Conservation (phyloP, 2,113 vertebrate species). For the Rhynchomys soricoides region DNA sequence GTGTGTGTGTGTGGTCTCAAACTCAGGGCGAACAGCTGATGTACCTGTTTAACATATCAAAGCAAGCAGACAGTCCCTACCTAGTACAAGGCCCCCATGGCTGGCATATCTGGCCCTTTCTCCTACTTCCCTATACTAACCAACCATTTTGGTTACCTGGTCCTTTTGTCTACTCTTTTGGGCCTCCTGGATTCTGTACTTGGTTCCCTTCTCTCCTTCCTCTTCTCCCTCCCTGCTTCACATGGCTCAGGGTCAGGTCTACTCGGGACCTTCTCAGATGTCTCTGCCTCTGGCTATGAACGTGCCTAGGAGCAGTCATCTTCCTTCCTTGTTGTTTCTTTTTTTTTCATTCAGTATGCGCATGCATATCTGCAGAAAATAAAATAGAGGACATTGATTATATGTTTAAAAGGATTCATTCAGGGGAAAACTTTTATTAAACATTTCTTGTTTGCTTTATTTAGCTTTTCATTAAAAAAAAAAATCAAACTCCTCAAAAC, state of each 20-base stretch:
- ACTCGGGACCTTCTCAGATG: background rate
- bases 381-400: background rate
- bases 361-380: background rate
- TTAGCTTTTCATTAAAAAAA: constrained; percentile 48
- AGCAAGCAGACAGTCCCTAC: background rate
- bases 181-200: background rate
- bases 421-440: background rate
- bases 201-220: too few relatives aligned
- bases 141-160: background rate
- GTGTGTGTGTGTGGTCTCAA: background rate
- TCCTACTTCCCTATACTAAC: background rate
- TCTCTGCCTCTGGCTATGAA: background rate
- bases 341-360: background rate
- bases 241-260: background rate
- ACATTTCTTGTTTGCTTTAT: background rate
- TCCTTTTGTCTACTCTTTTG: background rate
- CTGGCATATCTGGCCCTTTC: too few relatives aligned
- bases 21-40: background rate
- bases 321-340: background rate
- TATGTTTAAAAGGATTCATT: constrained; percentile 3
- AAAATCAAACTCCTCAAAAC: background rate
- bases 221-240: background rate
- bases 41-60: background rate
- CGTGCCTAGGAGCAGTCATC: background rate
- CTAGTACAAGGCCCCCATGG: background rate